A percentile compares a stretch with the other conserved stretches of the same genome.
Evolutionary conservation across 92 coral and sea anemone species (phyloP).

Genomic region (Micromussa lordhowensis): DNA sequence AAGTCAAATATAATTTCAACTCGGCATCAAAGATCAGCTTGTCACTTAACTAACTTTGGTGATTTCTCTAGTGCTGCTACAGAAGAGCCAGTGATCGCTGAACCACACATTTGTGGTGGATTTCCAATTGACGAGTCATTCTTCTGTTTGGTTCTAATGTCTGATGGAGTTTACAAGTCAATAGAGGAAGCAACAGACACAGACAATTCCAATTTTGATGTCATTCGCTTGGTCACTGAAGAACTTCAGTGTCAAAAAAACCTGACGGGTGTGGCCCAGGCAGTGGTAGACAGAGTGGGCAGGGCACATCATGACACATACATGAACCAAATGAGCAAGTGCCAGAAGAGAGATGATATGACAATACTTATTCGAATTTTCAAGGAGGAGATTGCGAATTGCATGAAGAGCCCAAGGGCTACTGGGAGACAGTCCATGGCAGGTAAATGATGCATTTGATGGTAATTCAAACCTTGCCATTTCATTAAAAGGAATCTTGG

Average conservation of each 20-base stretch:
- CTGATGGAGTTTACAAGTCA: conserved; percentile 93
- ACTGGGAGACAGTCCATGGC: conserved; percentile 54
- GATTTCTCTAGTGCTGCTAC: conserved; percentile 71
- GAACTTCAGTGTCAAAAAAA: conserved; percentile 89
- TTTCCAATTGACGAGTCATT: conserved; percentile 87
- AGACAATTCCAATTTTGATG: conserved; percentile 76
- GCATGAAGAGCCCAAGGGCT: conserved; percentile 86
- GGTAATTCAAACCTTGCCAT: not conserved
- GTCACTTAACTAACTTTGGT: not conserved
- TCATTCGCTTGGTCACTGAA: conserved; percentile 78
- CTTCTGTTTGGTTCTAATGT: conserved; percentile 89
- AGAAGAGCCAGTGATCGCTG: conserved; percentile 97
- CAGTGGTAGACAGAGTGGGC: conserved; percentile 94
- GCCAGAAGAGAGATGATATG: conserved; percentile 98
- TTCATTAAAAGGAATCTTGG: no score
- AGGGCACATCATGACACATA: conserved; percentile 91
- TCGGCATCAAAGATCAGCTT: not conserved
- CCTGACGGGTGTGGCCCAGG: conserved; percentile 94
- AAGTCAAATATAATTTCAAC: no score
- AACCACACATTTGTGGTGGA: conserved; percentile 91
- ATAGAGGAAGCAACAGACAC: conserved; percentile 86
- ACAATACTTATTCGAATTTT: conserved; percentile 83
- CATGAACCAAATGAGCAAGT: conserved; percentile 82
- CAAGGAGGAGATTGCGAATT: conserved; percentile 79
- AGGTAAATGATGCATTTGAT: conserved; percentile 44